Conservation (phyloP, 2,888 invertebrate genomes). For the Galeruca laticollis region DNA sequence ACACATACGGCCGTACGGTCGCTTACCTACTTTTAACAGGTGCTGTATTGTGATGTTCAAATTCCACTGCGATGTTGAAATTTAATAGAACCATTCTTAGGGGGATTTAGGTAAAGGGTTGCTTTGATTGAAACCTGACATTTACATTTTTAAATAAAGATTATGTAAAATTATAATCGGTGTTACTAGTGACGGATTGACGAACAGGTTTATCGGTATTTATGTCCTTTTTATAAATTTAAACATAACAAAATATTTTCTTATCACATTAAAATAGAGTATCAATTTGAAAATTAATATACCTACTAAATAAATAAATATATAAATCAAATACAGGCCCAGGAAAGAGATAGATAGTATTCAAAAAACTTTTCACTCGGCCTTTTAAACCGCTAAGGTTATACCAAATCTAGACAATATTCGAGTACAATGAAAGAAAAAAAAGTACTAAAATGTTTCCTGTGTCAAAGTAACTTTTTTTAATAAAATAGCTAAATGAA, state of each 20-base stretch:
- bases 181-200: neutral
- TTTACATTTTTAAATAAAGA: slow-evolving; percentile 33
- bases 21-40: slow-evolving; percentile 44
- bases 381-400: too few relatives aligned
- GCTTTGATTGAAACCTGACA: slow-evolving; percentile 29
- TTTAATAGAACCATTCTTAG: slow-evolving; percentile 34
- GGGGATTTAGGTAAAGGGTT: slow-evolving; percentile 33
- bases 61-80: slow-evolving; percentile 29
- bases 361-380: too few relatives aligned
- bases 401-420: too few relatives aligned
- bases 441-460: too few relatives aligned
- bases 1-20: slow-evolving; percentile 37
- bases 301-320: too few relatives aligned
- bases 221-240: neutral
- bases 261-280: neutral
- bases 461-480: too few relatives aligned
- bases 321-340: too few relatives aligned
- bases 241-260: neutral
- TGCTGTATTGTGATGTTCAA: slow-evolving; percentile 43
- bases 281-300: too few relatives aligned
- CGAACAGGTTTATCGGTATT: neutral
- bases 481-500: too few relatives aligned
- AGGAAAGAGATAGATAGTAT: too few relatives aligned
- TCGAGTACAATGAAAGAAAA: too few relatives aligned
- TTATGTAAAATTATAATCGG: slow-evolving; percentile 26